Conservation (phyloP, 2,888 invertebrate species). For the Cosmopolites sordidus region DNA sequence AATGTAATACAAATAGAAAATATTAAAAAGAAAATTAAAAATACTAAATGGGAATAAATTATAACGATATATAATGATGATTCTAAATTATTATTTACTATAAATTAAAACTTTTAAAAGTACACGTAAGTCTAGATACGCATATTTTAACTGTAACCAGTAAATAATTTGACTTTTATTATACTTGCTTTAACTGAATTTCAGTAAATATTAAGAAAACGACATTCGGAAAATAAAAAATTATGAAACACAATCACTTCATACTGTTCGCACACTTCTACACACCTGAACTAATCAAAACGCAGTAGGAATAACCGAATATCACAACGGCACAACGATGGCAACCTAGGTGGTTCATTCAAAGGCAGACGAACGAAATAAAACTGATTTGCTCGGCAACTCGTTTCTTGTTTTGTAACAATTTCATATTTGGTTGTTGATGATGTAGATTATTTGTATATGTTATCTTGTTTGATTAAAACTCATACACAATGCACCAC, state of each 20-base stretch:
- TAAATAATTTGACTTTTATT: no score
- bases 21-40: no score
- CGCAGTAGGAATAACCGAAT: not conserved
- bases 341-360: not conserved
- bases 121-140: no score
- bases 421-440: not conserved
- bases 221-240: not conserved
- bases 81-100: no score
- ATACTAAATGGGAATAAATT: no score
- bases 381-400: not conserved
- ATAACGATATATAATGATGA: no score
- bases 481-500: not conserved
- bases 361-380: not conserved
- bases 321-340: not conserved
- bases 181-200: no score
- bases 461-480: not conserved
- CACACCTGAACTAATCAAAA: conserved; percentile 1
- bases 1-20: no score
- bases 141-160: no score
- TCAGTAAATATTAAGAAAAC: not conserved
- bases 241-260: not conserved
- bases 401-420: not conserved
- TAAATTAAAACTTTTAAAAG: no score
- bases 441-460: not conserved
- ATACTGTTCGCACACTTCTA: not conserved